Conservation (phyloP, 2,888 invertebrate genomes). For the Megastigmus dorsalis region DNA sequence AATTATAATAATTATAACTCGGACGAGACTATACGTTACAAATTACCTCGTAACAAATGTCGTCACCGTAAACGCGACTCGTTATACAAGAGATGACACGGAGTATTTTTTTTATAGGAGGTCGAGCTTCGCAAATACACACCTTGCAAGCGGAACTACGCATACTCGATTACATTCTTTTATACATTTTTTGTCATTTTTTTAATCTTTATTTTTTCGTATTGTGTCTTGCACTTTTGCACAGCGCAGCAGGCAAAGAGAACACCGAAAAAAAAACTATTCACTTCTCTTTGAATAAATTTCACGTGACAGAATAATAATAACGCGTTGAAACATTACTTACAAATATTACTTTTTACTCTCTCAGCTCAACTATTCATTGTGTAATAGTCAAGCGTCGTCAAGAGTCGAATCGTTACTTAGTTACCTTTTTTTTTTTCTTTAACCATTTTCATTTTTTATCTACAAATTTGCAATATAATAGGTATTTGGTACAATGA, state of each 20-base stretch:
- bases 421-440: slow-evolving; percentile 41
- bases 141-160: slow-evolving; percentile 51
- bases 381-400: slow-evolving; percentile 40
- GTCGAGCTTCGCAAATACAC: slow-evolving; percentile 50
- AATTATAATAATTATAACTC: slow-evolving; percentile 49
- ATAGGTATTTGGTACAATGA: slow-evolving; percentile 56
- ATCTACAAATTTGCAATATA: slow-evolving; percentile 59
- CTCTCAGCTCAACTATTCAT: slow-evolving; percentile 43
- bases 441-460: slow-evolving; percentile 46
- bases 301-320: slow-evolving; percentile 50
- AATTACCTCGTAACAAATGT: slow-evolving; percentile 49
- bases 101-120: slow-evolving; percentile 53
- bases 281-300: slow-evolving; percentile 40
- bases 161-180: slow-evolving; percentile 53
- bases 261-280: slow-evolving; percentile 43
- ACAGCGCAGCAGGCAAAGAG: slow-evolving; percentile 46
- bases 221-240: slow-evolving; percentile 49
- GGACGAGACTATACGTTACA: slow-evolving; percentile 51
- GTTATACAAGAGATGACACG: slow-evolving; percentile 53
- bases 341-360: slow-evolving; percentile 47
- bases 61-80: slow-evolving; percentile 46
- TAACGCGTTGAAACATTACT: slow-evolving; percentile 48
- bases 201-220: slow-evolving; percentile 17
- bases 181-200: slow-evolving; percentile 49
- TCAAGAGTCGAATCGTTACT: slow-evolving; percentile 45